Evolutionary conservation across 2,113 vertebrate species (phyloP), one percentile per base, ranked within the genome.

Genomic region (Colossoma macropomum): DNA sequence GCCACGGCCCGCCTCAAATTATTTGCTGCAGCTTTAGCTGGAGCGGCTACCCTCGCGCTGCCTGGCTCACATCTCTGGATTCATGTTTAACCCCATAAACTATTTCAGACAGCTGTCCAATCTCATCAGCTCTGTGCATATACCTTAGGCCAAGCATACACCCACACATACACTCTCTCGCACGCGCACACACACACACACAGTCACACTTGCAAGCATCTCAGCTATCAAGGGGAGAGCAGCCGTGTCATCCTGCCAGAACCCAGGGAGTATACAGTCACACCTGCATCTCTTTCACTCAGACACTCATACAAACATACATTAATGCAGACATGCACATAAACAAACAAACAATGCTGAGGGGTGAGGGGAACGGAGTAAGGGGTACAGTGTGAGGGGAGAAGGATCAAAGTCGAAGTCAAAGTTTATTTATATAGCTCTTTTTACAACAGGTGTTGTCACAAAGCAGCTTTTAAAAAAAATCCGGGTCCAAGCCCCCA

Each of bases 71-170:
- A 56, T 73, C 66, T 69, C 66, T 63, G 50, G 56, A 69, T 68
- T 76, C 11, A 21, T 45, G 63, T 82, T 76, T 82, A 76, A 82
- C 72, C 80, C 62, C 48, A 68, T 68, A 82, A 75, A 82, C 59
- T 34, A 75, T 75, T 38, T 76, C 45, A 56, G 73, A 82, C 80
- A 82, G 80, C 80, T 82, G 80, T 82, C 80, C 52, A n/a, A 63
- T 69, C 73, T 82, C 59, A 76, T 82, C 80, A 82, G 73, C 30
- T 41, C 62, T n/a, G 19, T 17, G 28, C 32, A 75, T 56, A 62
- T 38, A 59, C n/a, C 38, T 41, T 63, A 65, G 62, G 56, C 80
- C 41, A 70, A 73, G 30, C 19, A 32, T 56, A 52, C 41, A 45
- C 62, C 12, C 50, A 60, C 19, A 84, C 63, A 75, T 76, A 79